Percentiles rank a stretch among this genome's conserved stretches.
phyloP scores from a whole-genome alignment of 2,797 vertebrate genomes.

The Bufotes viridis region DNA sequence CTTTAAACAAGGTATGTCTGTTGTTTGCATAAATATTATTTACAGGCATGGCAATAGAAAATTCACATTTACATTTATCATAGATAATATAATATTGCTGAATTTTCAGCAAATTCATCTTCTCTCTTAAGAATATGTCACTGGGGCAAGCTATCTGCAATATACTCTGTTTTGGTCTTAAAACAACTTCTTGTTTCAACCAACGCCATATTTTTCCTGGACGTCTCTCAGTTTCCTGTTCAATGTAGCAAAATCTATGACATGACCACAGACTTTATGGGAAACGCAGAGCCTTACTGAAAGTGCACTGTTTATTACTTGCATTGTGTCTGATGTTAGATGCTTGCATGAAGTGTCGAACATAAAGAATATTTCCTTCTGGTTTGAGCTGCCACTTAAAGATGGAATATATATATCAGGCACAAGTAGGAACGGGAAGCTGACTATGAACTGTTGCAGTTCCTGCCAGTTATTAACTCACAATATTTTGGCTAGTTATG shows the following conservation, averaged over 20 bases:
- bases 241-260: conserved; percentile 43
- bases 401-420: background rate
- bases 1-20: too few relatives aligned
- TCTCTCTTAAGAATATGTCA: background rate
- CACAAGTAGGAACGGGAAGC: background rate
- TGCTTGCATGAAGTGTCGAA: background rate
- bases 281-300: conserved; percentile 36
- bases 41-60: background rate
- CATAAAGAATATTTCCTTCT: conserved; percentile 11
- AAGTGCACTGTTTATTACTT: conserved; percentile 42
- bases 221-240: conserved; percentile 52
- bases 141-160: background rate
- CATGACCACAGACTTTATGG: conserved; percentile 56
- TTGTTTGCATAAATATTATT: background rate
- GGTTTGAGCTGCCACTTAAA: background rate
- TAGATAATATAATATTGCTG: background rate
- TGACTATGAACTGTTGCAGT: background rate
- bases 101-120: background rate
- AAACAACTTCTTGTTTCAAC: conserved; percentile 59
- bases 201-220: conserved; percentile 62
- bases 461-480: background rate
- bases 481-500: background rate
- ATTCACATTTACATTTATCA: background rate
- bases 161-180: conserved; percentile 31
- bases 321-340: conserved; percentile 33